Conservation (phyloP, 2,113 vertebrate species). For the Hystrix cristata region DNA sequence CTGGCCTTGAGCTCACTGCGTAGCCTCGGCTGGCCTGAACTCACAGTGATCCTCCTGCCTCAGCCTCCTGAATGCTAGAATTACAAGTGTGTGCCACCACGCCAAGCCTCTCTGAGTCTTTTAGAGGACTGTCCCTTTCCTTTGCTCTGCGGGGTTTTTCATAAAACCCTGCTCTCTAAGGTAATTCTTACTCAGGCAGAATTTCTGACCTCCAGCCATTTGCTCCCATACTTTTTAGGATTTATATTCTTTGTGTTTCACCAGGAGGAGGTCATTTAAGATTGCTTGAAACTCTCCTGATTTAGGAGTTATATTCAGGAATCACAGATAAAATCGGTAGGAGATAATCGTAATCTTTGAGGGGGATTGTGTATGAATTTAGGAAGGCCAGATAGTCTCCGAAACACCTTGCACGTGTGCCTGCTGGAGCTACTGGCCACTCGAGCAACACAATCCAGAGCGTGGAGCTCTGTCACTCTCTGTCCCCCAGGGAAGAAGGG, state of each 20-base stretch:
- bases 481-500: no score
- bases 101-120: neutral
- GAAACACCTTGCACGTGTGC: neutral
- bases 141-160: neutral
- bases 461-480: neutral
- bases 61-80: no score
- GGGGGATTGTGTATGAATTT: neutral
- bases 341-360: neutral
- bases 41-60: no score
- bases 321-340: neutral
- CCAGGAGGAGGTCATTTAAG: neutral
- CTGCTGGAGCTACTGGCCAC: neutral
- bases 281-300: neutral
- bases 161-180: neutral
- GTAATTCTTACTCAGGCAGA: neutral
- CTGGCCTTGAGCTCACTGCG: no score
- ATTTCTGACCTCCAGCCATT: neutral
- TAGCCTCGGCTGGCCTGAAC: no score
- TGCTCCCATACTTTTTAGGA: neutral
- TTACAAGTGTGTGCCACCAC: no score
- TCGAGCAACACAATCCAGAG: neutral
- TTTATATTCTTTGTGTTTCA: conserved; percentile 24
- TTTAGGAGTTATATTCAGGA: neutral
- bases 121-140: neutral
- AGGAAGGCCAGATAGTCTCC: neutral